Evolutionary conservation across 2,797 vertebrate genomes (phyloP).

Genomic region (Myotis pilosus): DNA sequence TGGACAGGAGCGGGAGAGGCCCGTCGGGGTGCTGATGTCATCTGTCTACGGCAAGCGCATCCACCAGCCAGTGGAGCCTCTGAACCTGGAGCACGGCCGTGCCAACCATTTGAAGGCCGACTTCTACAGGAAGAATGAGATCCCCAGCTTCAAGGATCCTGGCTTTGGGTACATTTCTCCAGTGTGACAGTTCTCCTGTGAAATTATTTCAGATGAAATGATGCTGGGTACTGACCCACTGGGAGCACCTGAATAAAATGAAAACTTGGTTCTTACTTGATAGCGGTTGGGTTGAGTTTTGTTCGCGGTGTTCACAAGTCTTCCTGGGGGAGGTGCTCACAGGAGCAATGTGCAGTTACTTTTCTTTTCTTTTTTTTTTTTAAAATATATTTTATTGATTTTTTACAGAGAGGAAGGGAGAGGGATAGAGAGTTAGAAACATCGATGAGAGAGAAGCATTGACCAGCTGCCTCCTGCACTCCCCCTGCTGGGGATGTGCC

Average conservation of each 20-base stretch:
- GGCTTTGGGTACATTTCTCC: conserved; percentile 84
- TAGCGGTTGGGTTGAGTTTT: fast-evolving
- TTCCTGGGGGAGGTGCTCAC: fast-evolving
- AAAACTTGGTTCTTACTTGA: neutral
- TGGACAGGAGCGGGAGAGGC: conserved; percentile 87
- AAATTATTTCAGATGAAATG: neutral
- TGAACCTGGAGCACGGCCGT: conserved; percentile 71
- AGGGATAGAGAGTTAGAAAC: too few species aligned
- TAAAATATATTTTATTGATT: too few species aligned
- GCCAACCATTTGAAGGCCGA: conserved; percentile 82
- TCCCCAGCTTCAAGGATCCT: conserved; percentile 81
- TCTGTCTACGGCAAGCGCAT: conserved; percentile 87
- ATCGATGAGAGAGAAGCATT: too few species aligned
- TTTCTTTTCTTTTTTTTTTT: too few species aligned
- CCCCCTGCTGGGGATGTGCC: too few species aligned
- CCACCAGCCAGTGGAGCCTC: conserved; percentile 73
- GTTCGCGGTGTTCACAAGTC: neutral
- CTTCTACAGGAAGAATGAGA: conserved; percentile 88
- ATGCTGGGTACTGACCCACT: neutral
- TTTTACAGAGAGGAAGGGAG: too few species aligned
- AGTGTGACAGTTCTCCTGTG: conserved; percentile 64
- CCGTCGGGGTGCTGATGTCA: conserved; percentile 84
- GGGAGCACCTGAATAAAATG: conserved; percentile 33
- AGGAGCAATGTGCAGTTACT: fast-evolving
- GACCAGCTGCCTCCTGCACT: too few species aligned